A percentile compares a stretch with the other conserved stretches of the same genome.
phyloP scores from a whole-genome alignment of 2,797 vertebrate genomes.

The Masticophis lateralis region DNA sequence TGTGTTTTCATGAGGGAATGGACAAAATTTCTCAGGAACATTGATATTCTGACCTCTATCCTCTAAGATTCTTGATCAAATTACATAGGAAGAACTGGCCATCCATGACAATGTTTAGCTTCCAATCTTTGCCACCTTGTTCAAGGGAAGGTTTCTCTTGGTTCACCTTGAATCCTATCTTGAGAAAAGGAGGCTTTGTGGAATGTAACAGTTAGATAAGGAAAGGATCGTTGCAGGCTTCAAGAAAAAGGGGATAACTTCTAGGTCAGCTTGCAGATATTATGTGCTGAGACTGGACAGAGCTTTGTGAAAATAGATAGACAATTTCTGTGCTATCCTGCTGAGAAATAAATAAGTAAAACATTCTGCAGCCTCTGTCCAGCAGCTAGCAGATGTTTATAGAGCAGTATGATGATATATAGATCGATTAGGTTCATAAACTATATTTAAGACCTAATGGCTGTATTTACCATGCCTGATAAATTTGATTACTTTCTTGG shows the following conservation, averaged over 20 bases:
- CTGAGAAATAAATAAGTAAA: not conserved
- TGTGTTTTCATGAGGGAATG: not conserved
- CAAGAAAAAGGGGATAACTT: not conserved
- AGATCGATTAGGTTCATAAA: not conserved
- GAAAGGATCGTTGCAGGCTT: not conserved
- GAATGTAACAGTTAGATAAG: not conserved
- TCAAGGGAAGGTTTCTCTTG: not conserved
- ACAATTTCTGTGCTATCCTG: not conserved
- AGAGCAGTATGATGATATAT: not conserved
- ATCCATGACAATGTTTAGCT: not conserved
- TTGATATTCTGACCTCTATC: not conserved
- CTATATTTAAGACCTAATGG: not conserved
- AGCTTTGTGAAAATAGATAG: not conserved
- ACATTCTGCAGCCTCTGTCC: not conserved
- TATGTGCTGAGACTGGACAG: not conserved
- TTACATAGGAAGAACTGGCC: not conserved
- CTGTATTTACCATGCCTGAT: not conserved
- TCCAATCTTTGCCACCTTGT: not conserved
- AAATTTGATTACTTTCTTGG: not conserved
- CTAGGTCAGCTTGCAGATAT: not conserved
- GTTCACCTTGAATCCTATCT: not conserved
- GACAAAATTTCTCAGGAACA: not conserved
- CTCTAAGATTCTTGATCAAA: not conserved
- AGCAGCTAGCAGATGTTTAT: not conserved
- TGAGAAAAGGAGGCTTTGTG: not conserved